Evolutionary conservation across 2,797 vertebrate genomes (phyloP).

Genomic region (Galaxias olidus): DNA sequence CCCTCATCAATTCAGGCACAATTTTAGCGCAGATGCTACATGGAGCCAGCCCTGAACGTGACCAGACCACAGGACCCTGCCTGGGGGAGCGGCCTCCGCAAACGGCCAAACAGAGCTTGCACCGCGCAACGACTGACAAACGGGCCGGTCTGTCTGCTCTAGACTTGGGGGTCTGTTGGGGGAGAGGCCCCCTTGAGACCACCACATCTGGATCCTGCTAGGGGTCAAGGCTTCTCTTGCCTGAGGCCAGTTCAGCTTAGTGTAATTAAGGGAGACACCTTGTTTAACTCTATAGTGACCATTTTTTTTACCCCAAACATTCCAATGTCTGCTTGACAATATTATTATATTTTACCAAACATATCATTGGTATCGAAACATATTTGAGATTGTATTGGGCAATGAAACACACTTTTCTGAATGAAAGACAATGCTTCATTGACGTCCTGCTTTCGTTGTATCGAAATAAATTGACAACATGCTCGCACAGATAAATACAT

Average conservation of each 20-base stretch:
- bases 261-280: conserved; percentile 95
- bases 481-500: too few species aligned
- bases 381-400: too few species aligned
- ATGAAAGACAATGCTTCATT: too few species aligned
- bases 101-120: conserved; percentile 71
- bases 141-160: conserved; percentile 77
- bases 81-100: conserved; percentile 62
- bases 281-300: conserved; percentile 89
- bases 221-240: conserved; percentile 97
- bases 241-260: conserved; percentile 91
- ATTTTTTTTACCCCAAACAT: conserved; percentile 59
- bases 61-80: conserved; percentile 63
- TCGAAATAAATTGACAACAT: too few species aligned
- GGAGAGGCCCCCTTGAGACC: conserved; percentile 84
- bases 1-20: conserved; percentile 85
- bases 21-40: conserved; percentile 76
- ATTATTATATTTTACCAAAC: not conserved
- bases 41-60: conserved; percentile 70
- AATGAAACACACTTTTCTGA: too few species aligned
- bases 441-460: too few species aligned
- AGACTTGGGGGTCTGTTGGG: conserved; percentile 73
- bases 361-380: too few species aligned
- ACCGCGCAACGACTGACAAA: conserved; percentile 66
- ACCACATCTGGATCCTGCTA: conserved; percentile 99
- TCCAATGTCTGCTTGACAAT: conserved; percentile 32